Conservation (phyloP, 2,113 vertebrate genomes). For the Charina bottae region DNA sequence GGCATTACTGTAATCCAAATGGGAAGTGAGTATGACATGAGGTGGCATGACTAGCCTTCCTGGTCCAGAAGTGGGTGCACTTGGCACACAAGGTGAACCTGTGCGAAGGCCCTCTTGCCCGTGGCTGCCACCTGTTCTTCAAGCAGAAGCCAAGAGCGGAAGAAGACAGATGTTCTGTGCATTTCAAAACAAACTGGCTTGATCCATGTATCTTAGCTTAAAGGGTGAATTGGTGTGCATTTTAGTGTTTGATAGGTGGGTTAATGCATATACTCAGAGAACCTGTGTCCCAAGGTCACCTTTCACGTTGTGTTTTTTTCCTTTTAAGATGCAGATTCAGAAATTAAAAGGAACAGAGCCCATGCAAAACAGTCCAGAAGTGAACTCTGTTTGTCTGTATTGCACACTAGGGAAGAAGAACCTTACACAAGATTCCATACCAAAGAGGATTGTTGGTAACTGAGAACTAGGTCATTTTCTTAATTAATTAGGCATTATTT, state of each 20-base stretch:
- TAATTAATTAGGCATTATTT: not conserved
- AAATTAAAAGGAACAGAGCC: not conserved
- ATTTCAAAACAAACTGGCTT: no score
- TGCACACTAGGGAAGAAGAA: not conserved
- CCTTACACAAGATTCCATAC: not conserved
- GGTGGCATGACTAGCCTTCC: no score
- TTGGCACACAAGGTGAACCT: no score
- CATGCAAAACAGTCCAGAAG: not conserved
- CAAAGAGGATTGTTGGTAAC: not conserved
- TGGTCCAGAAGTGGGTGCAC: no score
- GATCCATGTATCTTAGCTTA: no score
- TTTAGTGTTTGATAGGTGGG: not conserved
- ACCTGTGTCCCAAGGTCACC: not conserved
- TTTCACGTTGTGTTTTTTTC: not conserved
- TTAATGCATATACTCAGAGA: not conserved
- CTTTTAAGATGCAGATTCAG: not conserved
- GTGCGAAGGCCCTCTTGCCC: no score
- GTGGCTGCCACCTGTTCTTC: no score
- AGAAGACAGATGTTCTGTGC: no score
- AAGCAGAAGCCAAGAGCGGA: no score
- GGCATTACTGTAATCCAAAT: no score
- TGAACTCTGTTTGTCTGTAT: not conserved
- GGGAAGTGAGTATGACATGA: no score
- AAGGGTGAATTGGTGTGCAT: not conserved
- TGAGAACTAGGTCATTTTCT: not conserved